Conservation (phyloP, 2,113 vertebrate genomes). For the Murina feae region DNA sequence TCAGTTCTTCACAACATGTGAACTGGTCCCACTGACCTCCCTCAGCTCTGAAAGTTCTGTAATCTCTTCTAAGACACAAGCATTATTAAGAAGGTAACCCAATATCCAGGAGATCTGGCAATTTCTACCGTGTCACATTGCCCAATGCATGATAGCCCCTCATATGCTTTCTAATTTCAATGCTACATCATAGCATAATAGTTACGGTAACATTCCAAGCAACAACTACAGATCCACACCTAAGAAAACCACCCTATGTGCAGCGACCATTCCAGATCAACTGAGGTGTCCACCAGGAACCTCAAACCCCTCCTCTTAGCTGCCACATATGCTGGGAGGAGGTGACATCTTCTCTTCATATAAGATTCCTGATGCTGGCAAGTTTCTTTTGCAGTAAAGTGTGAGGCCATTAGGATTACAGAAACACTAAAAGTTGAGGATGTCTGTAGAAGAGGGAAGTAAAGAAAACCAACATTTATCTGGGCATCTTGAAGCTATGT, state of each 20-base stretch:
- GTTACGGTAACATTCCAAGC: not conserved
- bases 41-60: not conserved
- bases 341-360: not conserved
- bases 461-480: not conserved
- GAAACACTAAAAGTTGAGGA: not conserved
- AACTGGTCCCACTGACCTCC: not conserved
- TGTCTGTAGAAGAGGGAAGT: not conserved
- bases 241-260: not conserved
- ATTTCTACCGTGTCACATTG: not conserved
- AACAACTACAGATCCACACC: not conserved
- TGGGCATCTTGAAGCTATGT: not conserved
- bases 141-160: not conserved
- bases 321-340: not conserved
- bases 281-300: not conserved
- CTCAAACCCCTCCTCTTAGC: not conserved
- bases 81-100: not conserved
- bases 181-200: not conserved
- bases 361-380: not conserved
- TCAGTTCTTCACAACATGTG: not conserved
- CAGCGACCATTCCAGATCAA: not conserved
- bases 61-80: constrained; percentile 10
- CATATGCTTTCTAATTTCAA: not conserved
- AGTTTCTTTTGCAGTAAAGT: not conserved
- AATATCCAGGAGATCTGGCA: not conserved
- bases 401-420: not conserved